A percentile compares a stretch with the other conserved stretches of the same genome.
These are phyloP conservation scores for Aphis craccivora DNA, from an alignment of 1,140 invertebrate genomes.

Conservation along the genomic window DNA sequence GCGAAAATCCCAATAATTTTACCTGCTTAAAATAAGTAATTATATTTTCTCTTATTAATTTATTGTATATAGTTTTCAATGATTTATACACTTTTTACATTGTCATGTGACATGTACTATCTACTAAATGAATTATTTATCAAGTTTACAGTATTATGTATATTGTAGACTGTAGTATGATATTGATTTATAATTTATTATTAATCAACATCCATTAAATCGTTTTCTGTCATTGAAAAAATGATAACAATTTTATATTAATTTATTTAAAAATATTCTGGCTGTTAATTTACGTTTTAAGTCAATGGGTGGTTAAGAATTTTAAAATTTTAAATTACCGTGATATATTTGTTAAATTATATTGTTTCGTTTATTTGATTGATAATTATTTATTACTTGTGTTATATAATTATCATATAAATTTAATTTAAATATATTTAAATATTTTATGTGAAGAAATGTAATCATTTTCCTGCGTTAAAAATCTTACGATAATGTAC, in stretches of 20 bases:
- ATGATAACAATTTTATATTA: background rate
- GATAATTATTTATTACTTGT: background rate
- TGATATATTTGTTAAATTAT: background rate
- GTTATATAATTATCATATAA: background rate
- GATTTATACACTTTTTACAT: constrained; percentile 10
- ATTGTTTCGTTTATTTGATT: background rate
- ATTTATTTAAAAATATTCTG: background rate
- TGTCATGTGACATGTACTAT: background rate
- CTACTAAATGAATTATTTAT: background rate
- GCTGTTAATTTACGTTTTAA: background rate
- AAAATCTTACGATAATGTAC: background rate
- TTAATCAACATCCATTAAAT: background rate
- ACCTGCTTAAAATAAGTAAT: constrained; percentile 20
- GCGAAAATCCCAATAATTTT: background rate
- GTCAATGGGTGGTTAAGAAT: background rate
- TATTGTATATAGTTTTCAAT: background rate
- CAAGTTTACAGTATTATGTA: background rate
- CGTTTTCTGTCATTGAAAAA: background rate
- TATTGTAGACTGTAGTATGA: background rate
- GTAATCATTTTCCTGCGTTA: background rate
- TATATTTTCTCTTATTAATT: background rate
- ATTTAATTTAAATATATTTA: background rate
- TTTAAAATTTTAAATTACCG: background rate
- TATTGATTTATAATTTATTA: background rate
- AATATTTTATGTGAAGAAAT: background rate